Conservation (phyloP, 2,797 vertebrate species). For the Telmatherina bonti region DNA sequence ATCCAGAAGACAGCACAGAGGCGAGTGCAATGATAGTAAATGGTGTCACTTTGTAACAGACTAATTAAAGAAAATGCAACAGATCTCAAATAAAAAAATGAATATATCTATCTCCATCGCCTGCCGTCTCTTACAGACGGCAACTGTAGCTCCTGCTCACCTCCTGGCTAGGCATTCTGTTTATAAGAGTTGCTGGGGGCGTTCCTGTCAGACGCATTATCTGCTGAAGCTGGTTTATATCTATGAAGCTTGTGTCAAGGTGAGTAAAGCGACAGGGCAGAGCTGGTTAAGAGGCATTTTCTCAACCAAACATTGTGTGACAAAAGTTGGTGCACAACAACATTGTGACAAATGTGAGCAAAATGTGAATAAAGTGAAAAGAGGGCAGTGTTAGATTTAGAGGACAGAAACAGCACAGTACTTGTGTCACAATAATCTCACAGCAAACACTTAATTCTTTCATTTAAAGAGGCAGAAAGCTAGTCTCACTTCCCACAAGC, state of each 20-base stretch:
- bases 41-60: neutral
- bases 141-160: conserved; percentile 85
- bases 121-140: conserved; percentile 30
- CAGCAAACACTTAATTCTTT: conserved; percentile 30
- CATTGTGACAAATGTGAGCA: conserved; percentile 48
- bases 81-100: neutral
- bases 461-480: conserved; percentile 33
- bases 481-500: conserved; percentile 39
- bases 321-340: conserved; percentile 4
- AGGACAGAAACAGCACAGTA: conserved; percentile 36
- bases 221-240: conserved; percentile 99
- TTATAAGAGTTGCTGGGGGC: conserved; percentile 97
- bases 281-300: conserved; percentile 75
- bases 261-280: conserved; percentile 89
- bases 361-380: conserved; percentile 26
- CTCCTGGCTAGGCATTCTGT: conserved; percentile 99
- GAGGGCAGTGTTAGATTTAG: conserved; percentile 8
- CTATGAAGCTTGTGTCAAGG: conserved; percentile 96
- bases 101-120: too few species aligned
- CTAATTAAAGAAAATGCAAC: neutral
- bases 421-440: conserved; percentile 23
- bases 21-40: neutral
- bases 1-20: neutral
- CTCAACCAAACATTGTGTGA: conserved; percentile 43
- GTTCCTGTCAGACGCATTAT: conserved; percentile 99